phyloP scores from a whole-genome alignment of 2,797 vertebrate genomes.

The Acipenser ruthenus region DNA sequence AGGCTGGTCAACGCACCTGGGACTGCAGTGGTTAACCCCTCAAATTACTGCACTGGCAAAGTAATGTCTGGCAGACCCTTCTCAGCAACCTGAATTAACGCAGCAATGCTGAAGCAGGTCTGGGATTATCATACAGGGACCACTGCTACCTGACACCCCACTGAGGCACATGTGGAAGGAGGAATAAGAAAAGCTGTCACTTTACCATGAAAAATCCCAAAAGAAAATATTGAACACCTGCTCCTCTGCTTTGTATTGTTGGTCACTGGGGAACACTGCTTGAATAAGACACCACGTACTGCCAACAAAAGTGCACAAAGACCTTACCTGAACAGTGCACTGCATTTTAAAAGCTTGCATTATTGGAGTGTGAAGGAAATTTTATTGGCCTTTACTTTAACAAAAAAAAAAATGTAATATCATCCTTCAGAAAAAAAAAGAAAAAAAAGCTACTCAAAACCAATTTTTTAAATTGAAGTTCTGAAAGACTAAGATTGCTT shows the following conservation, averaged over 20 bases:
- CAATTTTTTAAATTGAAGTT: no score
- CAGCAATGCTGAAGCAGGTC: constrained; percentile 17
- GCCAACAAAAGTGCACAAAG: background rate
- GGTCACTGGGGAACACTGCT: constrained; percentile 4
- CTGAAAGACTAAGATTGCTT: no score
- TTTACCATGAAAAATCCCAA: constrained; percentile 12
- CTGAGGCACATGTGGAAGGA: constrained; percentile 4
- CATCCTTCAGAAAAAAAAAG: no score
- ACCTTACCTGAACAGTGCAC: no score
- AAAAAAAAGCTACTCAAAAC: no score
- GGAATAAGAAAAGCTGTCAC: constrained; percentile 11
- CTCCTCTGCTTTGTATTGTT: constrained; percentile 14
- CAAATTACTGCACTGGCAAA: constrained; percentile 21
- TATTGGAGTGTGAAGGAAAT: no score
- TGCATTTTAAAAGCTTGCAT: no score
- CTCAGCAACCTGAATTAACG: constrained; percentile 19
- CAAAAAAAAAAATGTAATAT: no score
- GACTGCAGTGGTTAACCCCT: constrained; percentile 29
- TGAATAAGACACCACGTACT: background rate
- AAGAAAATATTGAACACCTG: constrained; percentile 12
- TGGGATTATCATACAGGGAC: constrained; percentile 17
- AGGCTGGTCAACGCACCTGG: constrained; percentile 17
- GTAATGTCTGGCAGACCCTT: constrained; percentile 23
- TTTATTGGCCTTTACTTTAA: no score
- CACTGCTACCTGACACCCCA: constrained; percentile 7